These are phyloP conservation scores for Cyanocitta stelleri DNA, from an alignment of 2,113 vertebrate species.

Conservation along the genomic window DNA sequence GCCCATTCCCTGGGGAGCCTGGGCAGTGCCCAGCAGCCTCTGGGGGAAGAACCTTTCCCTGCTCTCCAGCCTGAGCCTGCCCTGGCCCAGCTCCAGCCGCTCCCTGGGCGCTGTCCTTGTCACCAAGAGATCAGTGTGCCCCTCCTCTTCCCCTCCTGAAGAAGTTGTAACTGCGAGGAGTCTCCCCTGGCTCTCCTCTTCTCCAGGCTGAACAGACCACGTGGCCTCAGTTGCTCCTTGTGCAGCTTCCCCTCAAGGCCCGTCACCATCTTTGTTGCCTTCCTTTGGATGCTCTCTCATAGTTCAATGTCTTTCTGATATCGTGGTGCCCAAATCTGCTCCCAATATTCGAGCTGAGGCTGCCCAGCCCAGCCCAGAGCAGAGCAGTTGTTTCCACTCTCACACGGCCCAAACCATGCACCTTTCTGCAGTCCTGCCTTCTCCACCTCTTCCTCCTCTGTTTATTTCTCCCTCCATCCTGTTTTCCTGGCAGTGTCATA, in stretches of 20 bases:
- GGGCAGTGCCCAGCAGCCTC: not conserved
- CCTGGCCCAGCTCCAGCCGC: not conserved
- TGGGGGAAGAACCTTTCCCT: not conserved
- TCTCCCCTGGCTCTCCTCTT: not conserved
- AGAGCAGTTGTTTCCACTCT: not conserved
- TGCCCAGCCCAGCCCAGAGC: not conserved
- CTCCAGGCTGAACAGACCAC: not conserved
- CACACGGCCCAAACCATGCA: not conserved
- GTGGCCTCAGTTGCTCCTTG: not conserved
- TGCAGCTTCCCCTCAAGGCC: not conserved
- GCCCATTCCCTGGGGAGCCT: not conserved
- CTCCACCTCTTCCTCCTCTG: not conserved
- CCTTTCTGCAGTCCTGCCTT: not conserved
- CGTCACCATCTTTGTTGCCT: not conserved
- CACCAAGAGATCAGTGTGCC: rapidly evolving
- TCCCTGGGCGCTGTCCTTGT: not conserved
- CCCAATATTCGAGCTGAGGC: not conserved
- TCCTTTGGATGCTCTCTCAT: not conserved
- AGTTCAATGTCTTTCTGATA: not conserved
- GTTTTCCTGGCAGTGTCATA: not conserved
- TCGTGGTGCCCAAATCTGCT: not conserved
- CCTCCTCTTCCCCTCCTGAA: not conserved
- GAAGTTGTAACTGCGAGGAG: not conserved
- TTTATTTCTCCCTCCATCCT: not conserved
- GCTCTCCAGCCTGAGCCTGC: not conserved